Percentiles rank a stretch among this genome's conserved stretches.
phyloP scores from a whole-genome alignment of 2,888 invertebrate genomes.

The Ceriagrion tenellum region DNA sequence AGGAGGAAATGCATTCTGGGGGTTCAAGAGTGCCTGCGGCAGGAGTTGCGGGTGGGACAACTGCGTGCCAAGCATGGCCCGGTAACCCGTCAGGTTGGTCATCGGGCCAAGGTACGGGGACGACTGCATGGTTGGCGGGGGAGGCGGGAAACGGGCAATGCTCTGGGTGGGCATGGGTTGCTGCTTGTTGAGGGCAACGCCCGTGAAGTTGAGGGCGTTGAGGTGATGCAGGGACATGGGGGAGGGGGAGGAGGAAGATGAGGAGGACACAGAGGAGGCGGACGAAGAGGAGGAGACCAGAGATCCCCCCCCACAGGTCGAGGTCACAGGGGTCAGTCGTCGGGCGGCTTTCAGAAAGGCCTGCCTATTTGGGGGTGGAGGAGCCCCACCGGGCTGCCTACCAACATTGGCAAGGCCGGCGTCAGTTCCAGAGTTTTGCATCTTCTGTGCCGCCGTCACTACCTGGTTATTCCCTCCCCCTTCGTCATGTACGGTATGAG shows the following conservation, averaged over 20 bases:
- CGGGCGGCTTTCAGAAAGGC: conserved; percentile 49
- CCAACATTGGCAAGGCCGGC: conserved; percentile 52
- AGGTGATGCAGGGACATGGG: conserved; percentile 73
- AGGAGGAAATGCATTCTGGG: conserved; percentile 54
- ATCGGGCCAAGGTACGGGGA: conserved; percentile 76
- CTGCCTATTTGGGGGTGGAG: conserved; percentile 52
- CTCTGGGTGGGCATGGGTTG: conserved; percentile 75
- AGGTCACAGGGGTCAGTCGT: conserved; percentile 53
- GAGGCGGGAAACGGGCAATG: conserved; percentile 75
- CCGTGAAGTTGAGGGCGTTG: conserved; percentile 85
- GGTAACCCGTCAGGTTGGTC: conserved; percentile 76
- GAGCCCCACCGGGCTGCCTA: conserved; percentile 56
- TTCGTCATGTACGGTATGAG: conserved; percentile 65
- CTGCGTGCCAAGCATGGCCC: conserved; percentile 60
- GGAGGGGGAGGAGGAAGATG: conserved; percentile 62
- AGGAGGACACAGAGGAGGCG: conserved; percentile 68
- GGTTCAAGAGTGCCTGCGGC: conserved; percentile 49
- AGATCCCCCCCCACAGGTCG: conserved; percentile 22
- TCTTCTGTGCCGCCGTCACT: conserved; percentile 56
- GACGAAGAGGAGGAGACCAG: conserved; percentile 58
- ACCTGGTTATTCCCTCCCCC: conserved; percentile 66
- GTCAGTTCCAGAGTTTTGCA: conserved; percentile 63
- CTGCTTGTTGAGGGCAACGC: conserved; percentile 85
- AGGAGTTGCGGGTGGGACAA: conserved; percentile 51
- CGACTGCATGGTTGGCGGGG: conserved; percentile 75